Conservation (phyloP, 2,797 vertebrate species). For the Lagocephalus sceleratus region DNA sequence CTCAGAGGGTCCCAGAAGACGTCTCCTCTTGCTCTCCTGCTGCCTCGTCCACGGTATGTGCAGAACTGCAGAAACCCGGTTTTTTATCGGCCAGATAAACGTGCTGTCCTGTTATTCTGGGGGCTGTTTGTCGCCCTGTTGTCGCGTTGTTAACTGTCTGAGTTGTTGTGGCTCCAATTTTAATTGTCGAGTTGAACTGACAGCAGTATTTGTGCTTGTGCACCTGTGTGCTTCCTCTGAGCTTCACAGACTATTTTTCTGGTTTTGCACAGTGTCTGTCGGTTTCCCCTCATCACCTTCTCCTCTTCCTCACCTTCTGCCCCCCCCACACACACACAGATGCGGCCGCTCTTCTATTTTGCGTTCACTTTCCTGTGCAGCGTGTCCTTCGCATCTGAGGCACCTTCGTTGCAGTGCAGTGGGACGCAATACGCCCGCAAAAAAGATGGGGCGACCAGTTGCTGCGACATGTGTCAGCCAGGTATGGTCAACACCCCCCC, state of each 20-base stretch:
- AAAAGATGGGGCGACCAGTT: accelerated
- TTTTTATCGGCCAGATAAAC: conserved; percentile 5
- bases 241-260: background rate
- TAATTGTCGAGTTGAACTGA: too few relatives aligned
- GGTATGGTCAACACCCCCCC: conserved; percentile 50
- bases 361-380: conserved; percentile 31
- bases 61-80: background rate
- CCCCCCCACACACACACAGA: conserved; percentile 50
- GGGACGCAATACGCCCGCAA: background rate
- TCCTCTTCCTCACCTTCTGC: background rate
- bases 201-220: too few relatives aligned
- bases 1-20: conserved; percentile 59
- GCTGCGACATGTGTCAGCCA: conserved; percentile 67
- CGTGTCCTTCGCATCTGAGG: conserved; percentile 14
- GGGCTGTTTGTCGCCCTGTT: too few relatives aligned
- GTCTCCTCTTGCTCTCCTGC: conserved; percentile 23
- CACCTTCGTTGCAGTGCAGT: conserved; percentile 27
- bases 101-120: background rate
- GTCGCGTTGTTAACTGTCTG: background rate
- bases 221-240: too few relatives aligned
- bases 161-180: too few relatives aligned
- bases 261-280: background rate
- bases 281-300: background rate
- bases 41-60: conserved; percentile 46
- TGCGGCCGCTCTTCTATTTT: conserved; percentile 34